Conservation (phyloP, 2,113 vertebrate genomes). For the Bubo scandiacus region DNA sequence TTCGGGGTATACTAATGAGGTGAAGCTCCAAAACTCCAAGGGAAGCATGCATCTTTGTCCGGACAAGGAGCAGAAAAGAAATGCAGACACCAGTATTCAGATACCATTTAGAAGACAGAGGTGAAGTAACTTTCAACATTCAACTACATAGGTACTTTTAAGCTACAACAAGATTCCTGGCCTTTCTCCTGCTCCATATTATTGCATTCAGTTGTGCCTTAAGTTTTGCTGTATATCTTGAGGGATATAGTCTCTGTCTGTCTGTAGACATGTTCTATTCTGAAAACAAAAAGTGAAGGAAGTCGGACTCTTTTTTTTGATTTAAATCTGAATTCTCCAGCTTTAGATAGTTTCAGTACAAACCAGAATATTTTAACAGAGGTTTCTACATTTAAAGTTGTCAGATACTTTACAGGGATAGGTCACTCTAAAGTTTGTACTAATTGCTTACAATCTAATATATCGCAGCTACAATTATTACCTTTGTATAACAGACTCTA, state of each 20-base stretch:
- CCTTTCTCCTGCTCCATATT: neutral
- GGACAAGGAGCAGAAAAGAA: neutral
- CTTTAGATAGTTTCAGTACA: neutral
- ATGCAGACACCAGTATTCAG: neutral
- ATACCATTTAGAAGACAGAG: neutral
- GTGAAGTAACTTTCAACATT: neutral
- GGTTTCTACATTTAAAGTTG: neutral
- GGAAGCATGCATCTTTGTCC: neutral
- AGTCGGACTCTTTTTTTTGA: neutral
- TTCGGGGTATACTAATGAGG: neutral
- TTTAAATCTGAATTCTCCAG: neutral
- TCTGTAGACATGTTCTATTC: neutral
- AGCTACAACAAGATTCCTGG: neutral
- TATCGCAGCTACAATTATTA: neutral
- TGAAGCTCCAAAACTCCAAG: neutral
- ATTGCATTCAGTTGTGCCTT: neutral
- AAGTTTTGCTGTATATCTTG: neutral
- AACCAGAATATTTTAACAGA: neutral
- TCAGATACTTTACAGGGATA: neutral
- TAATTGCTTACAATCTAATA: neutral
- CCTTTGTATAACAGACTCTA: neutral
- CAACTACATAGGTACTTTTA: neutral
- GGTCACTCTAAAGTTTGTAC: neutral
- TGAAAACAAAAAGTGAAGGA: neutral
- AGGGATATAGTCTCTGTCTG: neutral